Base-by-base conservation (phyloP, 2,888 invertebrate species). In the Galeopsomyia nigrocyanea region DNA sequence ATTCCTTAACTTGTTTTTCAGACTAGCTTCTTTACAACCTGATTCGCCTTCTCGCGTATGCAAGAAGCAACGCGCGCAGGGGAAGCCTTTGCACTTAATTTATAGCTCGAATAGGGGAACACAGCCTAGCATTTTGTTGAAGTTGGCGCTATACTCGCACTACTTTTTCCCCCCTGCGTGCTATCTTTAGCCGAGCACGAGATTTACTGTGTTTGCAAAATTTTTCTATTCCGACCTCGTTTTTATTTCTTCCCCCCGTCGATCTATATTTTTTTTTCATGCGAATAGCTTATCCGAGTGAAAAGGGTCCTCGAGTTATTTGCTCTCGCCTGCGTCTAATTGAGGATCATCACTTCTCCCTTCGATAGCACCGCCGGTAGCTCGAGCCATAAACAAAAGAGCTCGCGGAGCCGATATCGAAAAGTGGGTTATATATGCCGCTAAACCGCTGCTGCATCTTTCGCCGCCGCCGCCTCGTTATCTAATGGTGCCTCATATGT, bases 401-500 rank as follows among this genome's bases (percentile, higher is more conserved):
- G 76, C 78, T 75, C 77, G 66, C 77, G 66, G 26, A 73, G 62
- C 60, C 61, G 67, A 57, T 63, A 63, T 62, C 57, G 58, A 50
- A 63, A 68, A 60, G 39, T 63, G 26, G 60, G 17, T 60, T 65
- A 60, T 50, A 62, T 50, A 47, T 55, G 51, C 26, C 22, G 21
- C 26, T 47, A 26, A 31, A 53, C 39, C 39, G 39, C 62, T 65
- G 68, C 26, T 76, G 80, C 85, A 84, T 84, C 84, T 84, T 2
- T 5, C 26, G 26, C 26, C 5, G 26, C 26, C 26, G 83, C 82
- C 80, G 75, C 78, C 83, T 84, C 82, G 85, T 84, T 86, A 84
- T 85, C 86, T 86, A 86, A 86, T 85, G 83, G 81, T 80, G 80
- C 80, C 80, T 82, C 82, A 81, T 84, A 79, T 81, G 79, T 78